Base-by-base conservation (phyloP, 2,113 vertebrate genomes). In the Leptobrachium ailaonicum region DNA sequence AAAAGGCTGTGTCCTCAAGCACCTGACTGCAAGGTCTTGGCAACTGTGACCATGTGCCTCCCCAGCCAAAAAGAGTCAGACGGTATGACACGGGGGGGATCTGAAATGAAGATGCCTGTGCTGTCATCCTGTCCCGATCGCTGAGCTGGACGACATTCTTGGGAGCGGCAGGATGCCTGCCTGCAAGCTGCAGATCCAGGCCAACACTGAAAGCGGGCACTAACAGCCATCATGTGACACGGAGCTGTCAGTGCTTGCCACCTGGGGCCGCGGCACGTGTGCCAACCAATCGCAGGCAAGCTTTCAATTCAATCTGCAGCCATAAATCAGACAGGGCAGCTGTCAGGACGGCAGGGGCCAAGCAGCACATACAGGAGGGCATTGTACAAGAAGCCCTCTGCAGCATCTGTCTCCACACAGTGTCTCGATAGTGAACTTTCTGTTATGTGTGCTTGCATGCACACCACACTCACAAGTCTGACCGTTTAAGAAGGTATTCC, bases 141-240 rank as follows among this genome's bases (percentile, higher is more conserved):
- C 64, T 60, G 20, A 58, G 67, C 71, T 83, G 20, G 66, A 76
- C 74, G 41, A 83, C 83, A 83, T 79, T 89, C 83, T 83, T 82
- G 76, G 80, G n/a, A 90, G 81, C 66, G 53, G 72, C 41, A 84
- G 82, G 83, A 85, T 83, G 82, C 79, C n/a, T 66, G 1, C 0
- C 81, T 82, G 63, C 72, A 77, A 83, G 69, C 60, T 74, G 73
- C 69, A 74, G 66, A 77, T 79, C 79, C 76, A 79, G 82, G 9
- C 58, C 79, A 87, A 63, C 82, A 71, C 76, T 68, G 87, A 85
- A 80, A 82, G 71, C 79, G 82, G 82, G 75, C 58, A 82, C 74
- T 69, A 86, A 68, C 70, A 83, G 80, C 80, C 77, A 87, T 84
- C 84, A 88, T 76, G 87, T 88, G 84, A 90, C 83, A 54, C 71